These are phyloP conservation scores for Melanotaenia pygmaea DNA, from an alignment of 2,797 vertebrate genomes.

Conservation along the genomic window DNA sequence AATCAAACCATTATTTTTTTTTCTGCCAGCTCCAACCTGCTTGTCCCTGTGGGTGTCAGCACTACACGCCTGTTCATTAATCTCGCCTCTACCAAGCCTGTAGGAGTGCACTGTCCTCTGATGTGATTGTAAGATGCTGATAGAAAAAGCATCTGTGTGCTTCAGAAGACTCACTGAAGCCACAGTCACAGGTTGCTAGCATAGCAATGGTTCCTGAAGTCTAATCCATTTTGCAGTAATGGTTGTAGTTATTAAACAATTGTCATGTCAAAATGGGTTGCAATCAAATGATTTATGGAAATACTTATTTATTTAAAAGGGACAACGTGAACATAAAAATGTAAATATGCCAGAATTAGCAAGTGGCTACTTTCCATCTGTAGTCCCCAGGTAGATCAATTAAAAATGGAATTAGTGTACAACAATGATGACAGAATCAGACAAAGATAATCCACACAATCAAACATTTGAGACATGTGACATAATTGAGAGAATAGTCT, in stretches of 20 bases:
- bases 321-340: no score
- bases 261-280: not conserved
- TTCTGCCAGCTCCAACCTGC: constrained; percentile 30
- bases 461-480: no score
- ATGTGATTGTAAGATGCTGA: constrained; percentile 69
- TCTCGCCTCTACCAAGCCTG: constrained; percentile 62
- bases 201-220: not conserved
- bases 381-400: no score
- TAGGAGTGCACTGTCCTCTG: constrained; percentile 53
- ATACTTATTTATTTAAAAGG: no score
- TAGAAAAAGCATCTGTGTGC: constrained; percentile 45
- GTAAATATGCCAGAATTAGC: no score
- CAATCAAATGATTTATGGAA: not conserved
- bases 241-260: not conserved
- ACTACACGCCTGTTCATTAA: constrained; percentile 68
- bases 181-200: constrained; percentile 16
- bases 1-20: constrained; percentile 20
- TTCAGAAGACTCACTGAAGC: constrained; percentile 12
- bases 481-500: no score
- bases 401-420: no score
- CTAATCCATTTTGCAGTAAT: constrained; percentile 1
- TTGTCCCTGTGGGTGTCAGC: constrained; percentile 59
- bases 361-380: no score
- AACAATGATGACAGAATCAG: no score
- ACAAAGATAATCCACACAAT: no score